Conservation (phyloP, 2,113 vertebrate genomes). For the zebrafish (Danio rerio) region DNA sequence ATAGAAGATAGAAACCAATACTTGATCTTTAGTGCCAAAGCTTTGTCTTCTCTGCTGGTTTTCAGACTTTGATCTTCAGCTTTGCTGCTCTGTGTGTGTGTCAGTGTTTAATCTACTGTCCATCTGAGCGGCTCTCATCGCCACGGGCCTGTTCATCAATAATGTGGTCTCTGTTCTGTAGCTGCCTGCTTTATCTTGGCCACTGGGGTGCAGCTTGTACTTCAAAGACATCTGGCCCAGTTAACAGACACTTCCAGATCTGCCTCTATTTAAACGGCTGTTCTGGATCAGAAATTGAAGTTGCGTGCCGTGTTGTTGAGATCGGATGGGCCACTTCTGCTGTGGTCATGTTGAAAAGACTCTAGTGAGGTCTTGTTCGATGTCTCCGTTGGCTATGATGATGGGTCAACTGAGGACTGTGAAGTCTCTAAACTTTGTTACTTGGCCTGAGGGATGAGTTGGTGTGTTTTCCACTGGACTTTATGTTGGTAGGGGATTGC, state of each 20-base stretch:
- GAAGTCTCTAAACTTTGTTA: not conserved
- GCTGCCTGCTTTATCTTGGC: constrained; percentile 20
- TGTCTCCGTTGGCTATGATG: constrained; percentile 8
- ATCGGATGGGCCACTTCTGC: constrained; percentile 1
- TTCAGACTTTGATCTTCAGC: constrained; percentile 18
- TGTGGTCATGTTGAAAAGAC: constrained; percentile 3
- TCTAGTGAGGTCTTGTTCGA: not conserved
- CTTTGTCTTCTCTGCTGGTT: constrained; percentile 15
- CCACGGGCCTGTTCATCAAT: constrained; percentile 32
- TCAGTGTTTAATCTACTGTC: constrained; percentile 37
- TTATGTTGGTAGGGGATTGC: not conserved
- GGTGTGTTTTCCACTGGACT: not conserved
- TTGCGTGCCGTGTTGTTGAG: not conserved
- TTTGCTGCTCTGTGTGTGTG: constrained; percentile 26
- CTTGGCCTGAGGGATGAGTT: not conserved
- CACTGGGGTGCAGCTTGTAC: constrained; percentile 18
- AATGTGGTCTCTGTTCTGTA: constrained; percentile 31
- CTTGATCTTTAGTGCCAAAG: constrained; percentile 6
- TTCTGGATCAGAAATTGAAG: constrained; percentile 17
- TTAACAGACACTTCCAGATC: constrained; percentile 21
- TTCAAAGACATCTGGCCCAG: constrained; percentile 45
- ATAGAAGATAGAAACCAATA: not conserved
- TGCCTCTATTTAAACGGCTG: constrained; percentile 6
- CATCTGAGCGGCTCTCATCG: constrained; percentile 19
- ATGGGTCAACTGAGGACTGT: constrained; percentile 10